Base-by-base conservation (phyloP, 2,888 invertebrate species). In the Merodon equestris region DNA sequence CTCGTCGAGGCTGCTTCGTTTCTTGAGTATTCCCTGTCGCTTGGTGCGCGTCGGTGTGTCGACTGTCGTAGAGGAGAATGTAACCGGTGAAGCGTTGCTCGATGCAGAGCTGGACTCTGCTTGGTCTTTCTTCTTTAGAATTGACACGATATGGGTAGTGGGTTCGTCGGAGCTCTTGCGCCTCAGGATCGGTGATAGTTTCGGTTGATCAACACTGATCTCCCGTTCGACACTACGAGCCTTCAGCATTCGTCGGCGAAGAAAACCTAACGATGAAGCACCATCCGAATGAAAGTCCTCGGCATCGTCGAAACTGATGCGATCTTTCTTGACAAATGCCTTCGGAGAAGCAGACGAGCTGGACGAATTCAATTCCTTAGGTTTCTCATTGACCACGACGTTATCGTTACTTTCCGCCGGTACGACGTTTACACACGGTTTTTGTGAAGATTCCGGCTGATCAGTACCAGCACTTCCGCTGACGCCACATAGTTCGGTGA, bases 1-100 rank as follows among this genome's bases (percentile, higher is more conserved):
- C 86, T 96, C 96, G 83, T 96, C 95, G 82, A 96, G 90, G 85
- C 95, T 95, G 67, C 94, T 92, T 36, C 95, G 92, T 89, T 95
- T 96, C 88, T 95, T 96, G 81, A 95, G 90, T 85, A 95, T 96
- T 50, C 95, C 95, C 87, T 94, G 94, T 63, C 93, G 92, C 82
- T 93, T 91, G 15, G 73, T 81, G 13, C 81, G 85, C 67, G 91
- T 91, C 34, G 92, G 91, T 13, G 92, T 91, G 84, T 95, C 94
- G 53, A 93, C 89, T 64, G 94, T 94, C 85, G 91, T 94, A 0
- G 94, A 93, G 7, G 94, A 94, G 89, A 94, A 94, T n/a, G 94
- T 95, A 3, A 95, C 94, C 9, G 94, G 94, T 18, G 94, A 93
- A 18, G 91, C 90, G 83, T 91, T 91, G 85, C 90, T 91, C 1